Evolutionary conservation across 2,113 vertebrate genomes (phyloP).

Genomic region (Ptilonorhynchus violaceus): DNA sequence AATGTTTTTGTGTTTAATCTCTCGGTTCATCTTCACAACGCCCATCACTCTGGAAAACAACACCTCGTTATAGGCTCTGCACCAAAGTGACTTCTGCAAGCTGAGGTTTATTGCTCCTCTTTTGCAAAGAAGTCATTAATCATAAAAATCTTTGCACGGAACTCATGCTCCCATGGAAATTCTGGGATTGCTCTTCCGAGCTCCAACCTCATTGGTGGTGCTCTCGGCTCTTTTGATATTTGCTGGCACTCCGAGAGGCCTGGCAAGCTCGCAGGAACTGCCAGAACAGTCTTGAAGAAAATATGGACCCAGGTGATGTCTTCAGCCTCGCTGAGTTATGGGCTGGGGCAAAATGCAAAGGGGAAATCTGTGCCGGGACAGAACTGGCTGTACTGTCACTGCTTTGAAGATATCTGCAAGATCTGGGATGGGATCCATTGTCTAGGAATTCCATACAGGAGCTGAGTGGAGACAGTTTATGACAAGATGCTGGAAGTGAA

Average conservation of each 20-base stretch:
- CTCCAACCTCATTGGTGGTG: background rate
- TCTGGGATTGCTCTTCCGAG: background rate
- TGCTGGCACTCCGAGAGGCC: background rate
- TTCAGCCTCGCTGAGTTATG: background rate
- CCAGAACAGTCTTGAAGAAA: background rate
- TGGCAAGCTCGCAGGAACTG: background rate
- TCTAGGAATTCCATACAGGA: background rate
- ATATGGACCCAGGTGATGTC: background rate
- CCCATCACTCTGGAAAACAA: background rate
- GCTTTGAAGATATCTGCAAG: background rate
- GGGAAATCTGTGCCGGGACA: background rate
- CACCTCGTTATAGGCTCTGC: background rate
- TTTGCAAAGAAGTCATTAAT: background rate
- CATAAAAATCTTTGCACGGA: background rate
- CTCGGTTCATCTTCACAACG: background rate
- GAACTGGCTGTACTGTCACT: background rate
- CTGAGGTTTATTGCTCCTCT: background rate
- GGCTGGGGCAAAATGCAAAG: background rate
- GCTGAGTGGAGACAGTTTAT: background rate
- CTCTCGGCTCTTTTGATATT: background rate
- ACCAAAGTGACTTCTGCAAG: background rate
- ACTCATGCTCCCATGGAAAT: background rate
- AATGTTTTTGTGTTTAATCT: background rate
- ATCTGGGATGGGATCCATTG: background rate
- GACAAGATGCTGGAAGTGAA: background rate